Conservation (phyloP, 2,797 vertebrate genomes). For the Neoniphon sammara region DNA sequence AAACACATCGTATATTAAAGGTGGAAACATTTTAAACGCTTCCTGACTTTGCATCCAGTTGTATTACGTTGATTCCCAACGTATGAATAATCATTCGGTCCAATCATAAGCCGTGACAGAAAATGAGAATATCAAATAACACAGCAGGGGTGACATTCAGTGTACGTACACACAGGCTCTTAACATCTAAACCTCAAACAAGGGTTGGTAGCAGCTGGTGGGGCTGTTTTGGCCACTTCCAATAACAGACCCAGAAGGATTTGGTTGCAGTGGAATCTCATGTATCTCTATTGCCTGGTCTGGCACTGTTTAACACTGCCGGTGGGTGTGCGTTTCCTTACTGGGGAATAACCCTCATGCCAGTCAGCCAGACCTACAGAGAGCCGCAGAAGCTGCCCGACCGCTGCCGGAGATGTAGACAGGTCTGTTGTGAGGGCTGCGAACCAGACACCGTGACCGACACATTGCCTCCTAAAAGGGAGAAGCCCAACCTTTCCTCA, state of each 20-base stretch:
- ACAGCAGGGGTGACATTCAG: slow-evolving; percentile 18
- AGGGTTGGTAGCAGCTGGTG: slow-evolving; percentile 60
- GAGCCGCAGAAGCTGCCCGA: slow-evolving; percentile 31
- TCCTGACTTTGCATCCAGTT: slow-evolving; percentile 45
- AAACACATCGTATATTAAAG: slow-evolving; percentile 23
- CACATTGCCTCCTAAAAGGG: slow-evolving; percentile 47
- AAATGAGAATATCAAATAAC: slow-evolving; percentile 53
- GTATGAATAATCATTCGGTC: slow-evolving; percentile 29
- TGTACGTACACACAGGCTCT: slow-evolving; percentile 18
- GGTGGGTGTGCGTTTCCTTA: slow-evolving; percentile 62
- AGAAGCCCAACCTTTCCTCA: slow-evolving; percentile 26
- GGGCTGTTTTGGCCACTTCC: slow-evolving; percentile 41
- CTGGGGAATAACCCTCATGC: slow-evolving; percentile 56
- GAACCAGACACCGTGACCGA: slow-evolving; percentile 72
- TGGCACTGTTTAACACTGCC: slow-evolving; percentile 34
- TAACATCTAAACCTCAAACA: slow-evolving; percentile 15
- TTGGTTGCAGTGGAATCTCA: slow-evolving; percentile 61
- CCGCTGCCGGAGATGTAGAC: slow-evolving; percentile 38
- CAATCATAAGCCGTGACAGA: slow-evolving; percentile 10
- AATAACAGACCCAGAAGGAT: slow-evolving; percentile 56
- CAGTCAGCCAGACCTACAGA: slow-evolving; percentile 33
- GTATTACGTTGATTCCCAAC: slow-evolving; percentile 23
- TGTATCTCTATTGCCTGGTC: slow-evolving; percentile 52
- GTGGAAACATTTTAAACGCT: slow-evolving; percentile 48
- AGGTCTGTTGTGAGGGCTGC: slow-evolving; percentile 37